Evolutionary conservation across 2,797 vertebrate genomes (phyloP).

Genomic region (Acanthurus leucopareius): DNA sequence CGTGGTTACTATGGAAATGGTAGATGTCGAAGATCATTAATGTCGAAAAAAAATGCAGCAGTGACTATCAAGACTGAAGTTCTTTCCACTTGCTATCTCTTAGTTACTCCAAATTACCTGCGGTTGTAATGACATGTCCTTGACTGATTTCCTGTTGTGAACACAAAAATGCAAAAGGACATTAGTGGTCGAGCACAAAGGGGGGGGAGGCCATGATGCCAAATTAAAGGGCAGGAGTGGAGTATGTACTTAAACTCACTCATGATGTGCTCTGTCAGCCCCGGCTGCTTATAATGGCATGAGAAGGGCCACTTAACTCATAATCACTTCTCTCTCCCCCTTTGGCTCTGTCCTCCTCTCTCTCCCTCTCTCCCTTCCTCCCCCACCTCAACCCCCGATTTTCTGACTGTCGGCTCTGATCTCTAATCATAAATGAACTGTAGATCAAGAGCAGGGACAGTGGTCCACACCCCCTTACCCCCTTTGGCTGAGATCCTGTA

Average conservation of each 20-base stretch:
- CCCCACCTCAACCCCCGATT: conserved; percentile 62
- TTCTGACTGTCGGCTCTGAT: conserved; percentile 78
- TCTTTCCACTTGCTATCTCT: neutral
- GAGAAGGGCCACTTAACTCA: conserved; percentile 85
- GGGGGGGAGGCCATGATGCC: conserved; percentile 66
- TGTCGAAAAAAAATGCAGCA: neutral
- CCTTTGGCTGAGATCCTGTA: conserved; percentile 72
- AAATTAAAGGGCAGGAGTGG: conserved; percentile 82
- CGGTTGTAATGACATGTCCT: conserved; percentile 50
- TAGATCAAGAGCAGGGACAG: conserved; percentile 80
- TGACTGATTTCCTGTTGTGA: conserved; percentile 60
- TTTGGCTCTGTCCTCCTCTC: conserved; percentile 68
- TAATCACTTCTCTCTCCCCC: conserved; percentile 82
- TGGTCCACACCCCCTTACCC: conserved; percentile 56
- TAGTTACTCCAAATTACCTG: conserved; percentile 38
- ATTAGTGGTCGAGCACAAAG: conserved; percentile 71
- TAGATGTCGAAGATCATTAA: neutral
- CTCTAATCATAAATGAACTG: conserved; percentile 84
- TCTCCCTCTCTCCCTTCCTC: conserved; percentile 8
- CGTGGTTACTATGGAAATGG: neutral
- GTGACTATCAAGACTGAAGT: neutral
- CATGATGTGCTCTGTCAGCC: conserved; percentile 79
- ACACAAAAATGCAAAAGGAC: conserved; percentile 74
- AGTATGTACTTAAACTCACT: conserved; percentile 79
- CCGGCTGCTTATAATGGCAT: conserved; percentile 79